Evolutionary conservation across 2,113 vertebrate species (phyloP).

Genomic region (Zingel zingel): DNA sequence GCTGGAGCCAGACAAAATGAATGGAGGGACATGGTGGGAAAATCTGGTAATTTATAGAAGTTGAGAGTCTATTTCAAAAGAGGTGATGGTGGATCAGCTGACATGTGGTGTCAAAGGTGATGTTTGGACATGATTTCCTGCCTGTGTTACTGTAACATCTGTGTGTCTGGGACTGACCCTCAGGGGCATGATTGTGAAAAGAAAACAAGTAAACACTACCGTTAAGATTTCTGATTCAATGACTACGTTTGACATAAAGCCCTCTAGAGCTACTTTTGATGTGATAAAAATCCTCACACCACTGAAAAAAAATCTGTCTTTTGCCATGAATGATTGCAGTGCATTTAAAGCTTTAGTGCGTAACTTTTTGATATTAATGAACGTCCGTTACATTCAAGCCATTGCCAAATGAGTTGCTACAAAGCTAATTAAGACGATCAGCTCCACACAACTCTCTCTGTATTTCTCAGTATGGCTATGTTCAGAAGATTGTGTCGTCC

Average conservation of each 20-base stretch:
- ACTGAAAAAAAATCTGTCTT: background rate
- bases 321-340: background rate
- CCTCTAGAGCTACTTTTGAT: constrained; percentile 22
- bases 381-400: no score
- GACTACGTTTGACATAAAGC: constrained; percentile 78
- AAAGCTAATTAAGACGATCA: no score
- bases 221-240: constrained; percentile 81
- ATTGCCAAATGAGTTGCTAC: no score
- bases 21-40: constrained; percentile 93
- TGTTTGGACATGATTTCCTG: constrained; percentile 93
- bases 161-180: constrained; percentile 90
- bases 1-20: constrained; percentile 80
- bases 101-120: constrained; percentile 91
- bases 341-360: background rate
- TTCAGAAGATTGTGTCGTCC: no score
- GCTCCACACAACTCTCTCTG: no score
- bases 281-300: constrained; percentile 19
- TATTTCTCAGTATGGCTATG: no score
- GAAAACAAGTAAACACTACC: constrained; percentile 71
- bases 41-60: constrained; percentile 93
- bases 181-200: constrained; percentile 68
- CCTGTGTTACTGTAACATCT: constrained; percentile 99
- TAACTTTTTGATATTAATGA: no score
- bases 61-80: constrained; percentile 96
- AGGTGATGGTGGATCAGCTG: constrained; percentile 92